A percentile compares a stretch with the other conserved stretches of the same genome.
These are phyloP conservation scores for Drosophila neocordata DNA, from an alignment of 1,140 invertebrate genomes.

Conservation along the genomic window DNA sequence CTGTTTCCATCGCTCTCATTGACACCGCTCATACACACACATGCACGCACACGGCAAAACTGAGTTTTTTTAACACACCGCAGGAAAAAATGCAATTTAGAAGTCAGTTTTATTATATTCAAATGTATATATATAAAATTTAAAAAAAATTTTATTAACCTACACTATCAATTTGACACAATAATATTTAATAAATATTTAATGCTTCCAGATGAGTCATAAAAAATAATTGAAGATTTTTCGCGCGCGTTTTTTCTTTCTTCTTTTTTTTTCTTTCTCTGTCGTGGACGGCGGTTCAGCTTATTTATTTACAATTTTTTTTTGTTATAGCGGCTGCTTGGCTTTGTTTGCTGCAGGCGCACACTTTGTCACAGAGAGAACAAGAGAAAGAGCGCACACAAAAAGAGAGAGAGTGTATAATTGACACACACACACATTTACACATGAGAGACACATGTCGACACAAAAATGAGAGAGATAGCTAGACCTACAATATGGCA, in stretches of 20 bases:
- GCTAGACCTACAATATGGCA: conserved; percentile 12
- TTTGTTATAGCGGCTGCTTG: conserved; percentile 37
- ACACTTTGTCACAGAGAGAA: conserved; percentile 21
- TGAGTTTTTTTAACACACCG: conserved; percentile 13
- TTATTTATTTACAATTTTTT: conserved; percentile 56
- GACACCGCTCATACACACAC: conserved; percentile 2
- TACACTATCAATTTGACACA: not conserved
- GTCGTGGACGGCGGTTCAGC: not conserved
- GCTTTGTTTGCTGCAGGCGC: conserved; percentile 48
- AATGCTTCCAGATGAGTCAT: conserved; percentile 2
- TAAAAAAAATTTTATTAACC: conserved; percentile 1
- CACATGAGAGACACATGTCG: conserved; percentile 40
- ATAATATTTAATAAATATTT: not conserved
- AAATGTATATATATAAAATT: not conserved
- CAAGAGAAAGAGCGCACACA: conserved; percentile 21
- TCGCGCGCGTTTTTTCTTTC: conserved; percentile 10
- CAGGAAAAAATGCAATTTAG: conserved; percentile 10
- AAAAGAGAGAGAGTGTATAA: conserved; percentile 14
- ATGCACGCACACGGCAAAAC: not conserved
- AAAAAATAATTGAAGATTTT: conserved; percentile 10
- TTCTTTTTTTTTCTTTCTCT: conserved; percentile 10
- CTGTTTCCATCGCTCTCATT: conserved; percentile 3
- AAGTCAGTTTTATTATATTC: not conserved
- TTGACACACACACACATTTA: conserved; percentile 37
- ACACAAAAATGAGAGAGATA: conserved; percentile 53